These are phyloP conservation scores for Enteromius trimaculatus DNA, from an alignment of 2,797 vertebrate species.

Conservation along the genomic window DNA sequence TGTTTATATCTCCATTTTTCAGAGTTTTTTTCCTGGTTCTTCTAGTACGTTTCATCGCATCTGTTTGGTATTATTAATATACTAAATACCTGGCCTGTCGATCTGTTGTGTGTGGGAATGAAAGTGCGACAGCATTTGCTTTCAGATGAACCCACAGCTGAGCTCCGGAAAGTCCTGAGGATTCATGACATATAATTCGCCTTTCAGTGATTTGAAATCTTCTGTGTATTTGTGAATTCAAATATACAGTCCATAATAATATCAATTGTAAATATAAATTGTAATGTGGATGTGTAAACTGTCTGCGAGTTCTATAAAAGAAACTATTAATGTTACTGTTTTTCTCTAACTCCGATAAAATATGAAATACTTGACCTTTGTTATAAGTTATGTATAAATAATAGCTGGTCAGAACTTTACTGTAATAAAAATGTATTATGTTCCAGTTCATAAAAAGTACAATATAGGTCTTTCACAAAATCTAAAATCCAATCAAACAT, in stretches of 20 bases:
- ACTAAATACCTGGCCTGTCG: neutral
- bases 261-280: neutral
- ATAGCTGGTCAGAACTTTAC: neutral
- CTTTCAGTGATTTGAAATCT: neutral
- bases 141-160: neutral
- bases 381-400: neutral
- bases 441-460: neutral
- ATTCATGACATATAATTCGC: too few species aligned
- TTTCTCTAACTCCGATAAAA: neutral
- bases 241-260: neutral
- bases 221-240: neutral
- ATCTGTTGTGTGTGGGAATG: neutral
- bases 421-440: neutral
- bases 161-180: constrained; percentile 10
- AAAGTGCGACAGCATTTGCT: neutral
- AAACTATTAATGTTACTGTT: neutral
- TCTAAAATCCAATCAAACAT: neutral
- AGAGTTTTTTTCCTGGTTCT: neutral
- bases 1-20: neutral
- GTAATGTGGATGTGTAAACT: neutral
- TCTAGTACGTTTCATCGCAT: neutral
- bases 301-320: neutral
- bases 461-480: neutral
- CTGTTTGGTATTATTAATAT: neutral
- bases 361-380: too few species aligned